Conservation (phyloP, 2,888 invertebrate genomes). For the Orthosia gracilis region DNA sequence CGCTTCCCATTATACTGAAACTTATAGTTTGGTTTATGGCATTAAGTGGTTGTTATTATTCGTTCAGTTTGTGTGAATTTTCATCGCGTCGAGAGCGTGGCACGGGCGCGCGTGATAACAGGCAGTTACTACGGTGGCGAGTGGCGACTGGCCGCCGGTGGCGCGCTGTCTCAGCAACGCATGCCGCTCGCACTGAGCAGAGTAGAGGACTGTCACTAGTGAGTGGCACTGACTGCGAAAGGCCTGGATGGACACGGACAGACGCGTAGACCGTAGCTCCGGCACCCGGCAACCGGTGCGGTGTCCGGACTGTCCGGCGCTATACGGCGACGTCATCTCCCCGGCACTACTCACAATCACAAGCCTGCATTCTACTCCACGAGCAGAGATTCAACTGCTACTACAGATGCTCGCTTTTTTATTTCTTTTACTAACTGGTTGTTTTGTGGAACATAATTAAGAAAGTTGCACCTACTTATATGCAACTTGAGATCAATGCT, state of each 20-base stretch:
- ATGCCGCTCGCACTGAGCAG: slow-evolving; percentile 24
- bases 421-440: slow-evolving; percentile 30
- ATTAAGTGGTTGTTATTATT: slow-evolving; percentile 72
- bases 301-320: slow-evolving; percentile 15
- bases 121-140: slow-evolving; percentile 58
- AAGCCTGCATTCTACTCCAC: slow-evolving; percentile 25
- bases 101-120: slow-evolving; percentile 61
- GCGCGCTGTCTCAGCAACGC: neutral
- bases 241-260: too few relatives aligned
- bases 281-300: slow-evolving; percentile 16
- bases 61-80: slow-evolving; percentile 60
- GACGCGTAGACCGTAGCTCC: neutral
- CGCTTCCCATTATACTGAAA: slow-evolving; percentile 68
- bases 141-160: slow-evolving; percentile 49
- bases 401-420: slow-evolving; percentile 21
- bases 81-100: slow-evolving; percentile 57
- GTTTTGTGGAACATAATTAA: slow-evolving; percentile 42
- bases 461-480: slow-evolving; percentile 21
- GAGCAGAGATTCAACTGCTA: slow-evolving; percentile 32
- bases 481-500: slow-evolving; percentile 9
- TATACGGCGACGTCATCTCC: slow-evolving; percentile 1
- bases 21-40: slow-evolving; percentile 71
- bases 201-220: neutral
- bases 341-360: slow-evolving; percentile 10
- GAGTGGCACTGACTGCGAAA: too few relatives aligned